Conservation (phyloP, 2,113 vertebrate genomes). For the Oplegnathus fasciatus region DNA sequence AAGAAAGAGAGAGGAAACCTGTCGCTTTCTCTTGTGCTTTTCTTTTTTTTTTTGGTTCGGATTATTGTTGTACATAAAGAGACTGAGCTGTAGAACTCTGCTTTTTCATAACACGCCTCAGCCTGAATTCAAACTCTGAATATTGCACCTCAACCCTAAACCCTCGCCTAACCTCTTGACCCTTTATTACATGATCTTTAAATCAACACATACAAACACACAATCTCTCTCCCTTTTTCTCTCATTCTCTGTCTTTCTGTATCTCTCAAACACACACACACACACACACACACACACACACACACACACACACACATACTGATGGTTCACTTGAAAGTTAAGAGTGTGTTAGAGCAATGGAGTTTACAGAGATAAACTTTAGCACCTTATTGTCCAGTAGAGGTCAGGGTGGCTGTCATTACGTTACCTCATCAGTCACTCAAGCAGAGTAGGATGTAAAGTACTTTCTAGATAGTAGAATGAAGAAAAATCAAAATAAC, state of each 20-base stretch:
- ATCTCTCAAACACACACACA: conserved; percentile 37
- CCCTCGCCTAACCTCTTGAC: conserved; percentile 40
- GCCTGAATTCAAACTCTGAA: conserved; percentile 70
- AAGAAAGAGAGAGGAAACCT: conserved; percentile 34
- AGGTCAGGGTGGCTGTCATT: conserved; percentile 70
- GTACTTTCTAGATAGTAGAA: conserved; percentile 47
- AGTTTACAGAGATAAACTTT: conserved; percentile 77
- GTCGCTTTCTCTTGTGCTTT: conserved; percentile 24
- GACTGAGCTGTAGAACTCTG: conserved; percentile 70
- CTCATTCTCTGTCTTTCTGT: neutral
- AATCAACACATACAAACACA: conserved; percentile 36
- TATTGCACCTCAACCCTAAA: conserved; percentile 69
- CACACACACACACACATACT: conserved; percentile 48
- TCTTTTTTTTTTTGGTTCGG: conserved; percentile 17
- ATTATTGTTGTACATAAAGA: conserved; percentile 74
- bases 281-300: conserved; percentile 47
- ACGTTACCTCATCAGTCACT: conserved; percentile 73
- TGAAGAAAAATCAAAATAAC: conserved; percentile 47
- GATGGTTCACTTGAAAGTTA: conserved; percentile 61
- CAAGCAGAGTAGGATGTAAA: conserved; percentile 62
- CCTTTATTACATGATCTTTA: conserved; percentile 52
- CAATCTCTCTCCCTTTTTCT: neutral
- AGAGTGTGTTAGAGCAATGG: conserved; percentile 52
- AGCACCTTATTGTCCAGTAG: conserved; percentile 80
- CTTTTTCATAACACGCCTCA: conserved; percentile 67